phyloP scores from a whole-genome alignment of 2,888 invertebrate species.

The Hemaris fuciformis region DNA sequence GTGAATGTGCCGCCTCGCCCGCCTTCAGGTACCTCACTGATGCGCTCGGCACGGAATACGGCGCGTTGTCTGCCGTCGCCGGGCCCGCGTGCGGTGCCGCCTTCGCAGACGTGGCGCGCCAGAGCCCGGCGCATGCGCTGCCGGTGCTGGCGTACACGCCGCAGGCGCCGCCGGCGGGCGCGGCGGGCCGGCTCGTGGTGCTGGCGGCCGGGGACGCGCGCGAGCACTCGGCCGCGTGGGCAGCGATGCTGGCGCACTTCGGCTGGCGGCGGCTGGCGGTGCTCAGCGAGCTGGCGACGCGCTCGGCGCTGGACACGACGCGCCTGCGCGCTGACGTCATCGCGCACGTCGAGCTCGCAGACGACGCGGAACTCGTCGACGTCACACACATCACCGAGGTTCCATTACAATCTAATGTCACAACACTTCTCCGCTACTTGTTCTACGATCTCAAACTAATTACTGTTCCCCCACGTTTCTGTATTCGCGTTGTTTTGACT shows the following conservation, averaged over 20 bases:
- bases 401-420: no score
- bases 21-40: slow-evolving; percentile 60
- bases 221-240: slow-evolving; percentile 32
- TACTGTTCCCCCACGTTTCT: no score
- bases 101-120: slow-evolving; percentile 59
- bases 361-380: slow-evolving; percentile 52
- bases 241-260: slow-evolving; percentile 37
- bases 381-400: slow-evolving; percentile 39
- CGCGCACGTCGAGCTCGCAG: slow-evolving; percentile 52
- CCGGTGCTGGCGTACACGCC: slow-evolving; percentile 62
- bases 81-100: slow-evolving; percentile 67
- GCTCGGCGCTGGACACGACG: slow-evolving; percentile 44
- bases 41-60: slow-evolving; percentile 59
- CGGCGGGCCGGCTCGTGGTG: slow-evolving; percentile 42
- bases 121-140: slow-evolving; percentile 50
- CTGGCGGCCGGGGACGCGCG: slow-evolving; percentile 52
- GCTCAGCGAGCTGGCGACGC: slow-evolving; percentile 54
- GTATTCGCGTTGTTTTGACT: no score
- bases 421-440: no score
- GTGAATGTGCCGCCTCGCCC: slow-evolving; percentile 54
- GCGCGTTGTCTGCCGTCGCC: slow-evolving; percentile 55
- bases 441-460: no score
- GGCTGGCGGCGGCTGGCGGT: slow-evolving; percentile 59
- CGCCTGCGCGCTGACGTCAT: slow-evolving; percentile 45
- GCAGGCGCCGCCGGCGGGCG: slow-evolving; percentile 45